Evolutionary conservation across 2,888 invertebrate species (phyloP).

Genomic region (Acanthopleura granulata): DNA sequence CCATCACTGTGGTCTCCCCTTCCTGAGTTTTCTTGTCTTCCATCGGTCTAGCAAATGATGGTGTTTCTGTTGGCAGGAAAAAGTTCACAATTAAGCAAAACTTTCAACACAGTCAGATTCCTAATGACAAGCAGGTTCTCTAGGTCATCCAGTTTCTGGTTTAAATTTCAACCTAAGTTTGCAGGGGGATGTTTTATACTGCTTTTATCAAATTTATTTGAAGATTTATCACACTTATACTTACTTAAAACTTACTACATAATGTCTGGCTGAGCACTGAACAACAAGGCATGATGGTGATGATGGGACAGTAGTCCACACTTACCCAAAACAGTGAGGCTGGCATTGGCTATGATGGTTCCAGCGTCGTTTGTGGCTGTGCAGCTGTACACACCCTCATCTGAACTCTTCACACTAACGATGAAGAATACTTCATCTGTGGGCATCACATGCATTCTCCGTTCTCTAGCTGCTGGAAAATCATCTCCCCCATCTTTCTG

Average conservation of each 20-base stretch:
- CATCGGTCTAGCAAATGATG: conserved; percentile 88
- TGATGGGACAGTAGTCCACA: conserved; percentile 12
- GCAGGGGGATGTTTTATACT: too few relatives aligned
- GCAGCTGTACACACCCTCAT: conserved; percentile 94
- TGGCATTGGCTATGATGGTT: conserved; percentile 86
- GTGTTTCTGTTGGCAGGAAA: conserved; percentile 77
- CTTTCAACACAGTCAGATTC: too few relatives aligned
- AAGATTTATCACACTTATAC: too few relatives aligned
- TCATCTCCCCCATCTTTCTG: conserved; percentile 71
- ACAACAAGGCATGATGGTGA: too few relatives aligned
- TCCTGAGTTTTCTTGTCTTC: conserved; percentile 82
- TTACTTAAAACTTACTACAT: too few relatives aligned
- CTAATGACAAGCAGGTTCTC: too few relatives aligned
- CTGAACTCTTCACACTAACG: conserved; percentile 87
- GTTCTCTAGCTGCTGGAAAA: conserved; percentile 93
- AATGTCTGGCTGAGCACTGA: too few relatives aligned
- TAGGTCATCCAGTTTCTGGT: too few relatives aligned
- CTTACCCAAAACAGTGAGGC: conserved; percentile 80
- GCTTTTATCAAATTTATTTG: too few relatives aligned
- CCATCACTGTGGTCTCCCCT: conserved; percentile 88
- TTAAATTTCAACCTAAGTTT: too few relatives aligned
- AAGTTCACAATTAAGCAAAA: too few relatives aligned
- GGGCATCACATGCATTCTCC: conserved; percentile 92
- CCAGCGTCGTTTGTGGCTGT: conserved; percentile 93
- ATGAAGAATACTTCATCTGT: conserved; percentile 93